phyloP scores from a whole-genome alignment of 2,888 invertebrate species.

The Euproctis similis region DNA sequence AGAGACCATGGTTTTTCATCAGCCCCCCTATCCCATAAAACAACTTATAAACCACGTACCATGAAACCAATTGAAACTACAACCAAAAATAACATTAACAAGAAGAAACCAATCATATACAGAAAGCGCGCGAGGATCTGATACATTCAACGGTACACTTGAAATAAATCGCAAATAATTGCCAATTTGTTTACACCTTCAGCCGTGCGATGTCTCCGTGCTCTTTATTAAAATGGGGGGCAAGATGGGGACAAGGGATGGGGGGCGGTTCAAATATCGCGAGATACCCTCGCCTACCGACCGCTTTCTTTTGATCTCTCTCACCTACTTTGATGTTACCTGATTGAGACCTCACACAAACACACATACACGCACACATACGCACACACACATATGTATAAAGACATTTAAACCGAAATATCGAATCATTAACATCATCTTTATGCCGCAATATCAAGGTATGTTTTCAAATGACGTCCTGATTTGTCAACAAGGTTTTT shows the following conservation, averaged over 20 bases:
- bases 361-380: slow-evolving; percentile 7
- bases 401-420: slow-evolving; percentile 2
- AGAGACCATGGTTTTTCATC: too few species aligned
- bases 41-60: too few species aligned
- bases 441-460: slow-evolving; percentile 1
- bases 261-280: slow-evolving; percentile 31
- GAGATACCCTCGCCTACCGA: slow-evolving; percentile 35
- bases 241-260: too few species aligned
- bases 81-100: too few species aligned
- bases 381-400: background rate
- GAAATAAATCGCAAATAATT: slow-evolving; percentile 12
- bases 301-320: slow-evolving; percentile 34
- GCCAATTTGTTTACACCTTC: slow-evolving; percentile 20
- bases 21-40: too few species aligned
- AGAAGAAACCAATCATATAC: too few species aligned
- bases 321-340: slow-evolving; percentile 26
- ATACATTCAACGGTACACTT: too few species aligned
- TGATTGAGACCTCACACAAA: slow-evolving; percentile 28
- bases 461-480: too few species aligned
- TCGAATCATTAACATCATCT: background rate
- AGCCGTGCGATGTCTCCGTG: slow-evolving; percentile 16
- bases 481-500: too few species aligned
- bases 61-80: too few species aligned
- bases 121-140: too few species aligned
- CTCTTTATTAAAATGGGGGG: slow-evolving; percentile 30